These are phyloP conservation scores for Xestobium rufovillosum DNA, from an alignment of 2,888 invertebrate genomes.

Conservation along the genomic window DNA sequence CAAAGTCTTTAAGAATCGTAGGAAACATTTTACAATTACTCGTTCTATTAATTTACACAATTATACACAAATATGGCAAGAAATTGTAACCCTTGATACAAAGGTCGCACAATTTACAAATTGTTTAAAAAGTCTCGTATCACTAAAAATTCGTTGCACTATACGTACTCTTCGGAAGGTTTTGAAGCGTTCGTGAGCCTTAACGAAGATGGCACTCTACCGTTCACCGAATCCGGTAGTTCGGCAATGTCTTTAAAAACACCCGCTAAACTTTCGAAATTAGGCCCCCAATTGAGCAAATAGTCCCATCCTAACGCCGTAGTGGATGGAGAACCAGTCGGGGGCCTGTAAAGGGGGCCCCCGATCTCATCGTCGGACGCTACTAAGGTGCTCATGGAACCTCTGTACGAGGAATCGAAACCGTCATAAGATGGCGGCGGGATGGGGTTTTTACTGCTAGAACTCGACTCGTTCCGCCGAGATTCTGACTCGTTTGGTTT, in stretches of 20 bases:
- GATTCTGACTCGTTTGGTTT: slow-evolving; percentile 38
- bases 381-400: slow-evolving; percentile 86
- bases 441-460: slow-evolving; percentile 53
- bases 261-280: slow-evolving; percentile 90
- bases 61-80: slow-evolving; percentile 42
- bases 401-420: slow-evolving; percentile 89
- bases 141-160: slow-evolving; percentile 23
- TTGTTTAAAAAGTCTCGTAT: slow-evolving; percentile 23
- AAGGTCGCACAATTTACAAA: slow-evolving; percentile 28
- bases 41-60: slow-evolving; percentile 30
- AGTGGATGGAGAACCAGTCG: slow-evolving; percentile 67
- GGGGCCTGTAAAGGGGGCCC: slow-evolving; percentile 69
- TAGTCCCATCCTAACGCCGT: slow-evolving; percentile 90
- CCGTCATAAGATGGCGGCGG: slow-evolving; percentile 80
- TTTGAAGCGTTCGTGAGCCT: slow-evolving; percentile 75
- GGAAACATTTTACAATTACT: slow-evolving; percentile 27
- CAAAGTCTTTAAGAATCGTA: slow-evolving; percentile 28
- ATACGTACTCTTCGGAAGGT: slow-evolving; percentile 87
- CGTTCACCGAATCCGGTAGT: slow-evolving; percentile 75
- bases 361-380: slow-evolving; percentile 89
- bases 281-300: slow-evolving; percentile 91
- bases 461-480: slow-evolving; percentile 36
- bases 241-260: slow-evolving; percentile 96
- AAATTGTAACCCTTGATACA: slow-evolving; percentile 39
- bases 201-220: slow-evolving; percentile 64